Evolutionary conservation across 30 jellyfish, hydroid and myxozoan genomes (phyloP).

Genomic region (Aurelia sp.): DNA sequence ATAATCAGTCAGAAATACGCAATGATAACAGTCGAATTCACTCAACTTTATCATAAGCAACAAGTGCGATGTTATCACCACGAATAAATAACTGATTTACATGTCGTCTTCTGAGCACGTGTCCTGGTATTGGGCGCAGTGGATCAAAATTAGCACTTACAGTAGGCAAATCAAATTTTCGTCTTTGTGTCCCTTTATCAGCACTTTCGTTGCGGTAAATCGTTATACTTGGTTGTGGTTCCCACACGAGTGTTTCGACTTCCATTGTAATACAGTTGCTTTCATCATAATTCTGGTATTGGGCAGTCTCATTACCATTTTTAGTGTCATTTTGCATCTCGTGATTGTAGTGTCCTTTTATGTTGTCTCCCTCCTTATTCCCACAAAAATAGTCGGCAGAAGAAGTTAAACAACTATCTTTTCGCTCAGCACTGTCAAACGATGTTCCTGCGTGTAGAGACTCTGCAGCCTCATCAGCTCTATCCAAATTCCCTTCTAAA

Average conservation of each 20-base stretch:
- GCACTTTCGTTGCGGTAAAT: not conserved
- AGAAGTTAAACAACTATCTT: too few relatives aligned
- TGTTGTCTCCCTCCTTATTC: too few relatives aligned
- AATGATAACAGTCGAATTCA: not conserved
- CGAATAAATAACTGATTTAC: slow-evolving; percentile 88
- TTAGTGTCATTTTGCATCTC: not conserved
- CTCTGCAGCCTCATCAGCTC: too few relatives aligned
- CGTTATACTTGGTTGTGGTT: not conserved
- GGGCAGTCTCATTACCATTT: not conserved
- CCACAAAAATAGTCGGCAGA: too few relatives aligned
- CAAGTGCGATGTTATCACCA: slow-evolving; percentile 92
- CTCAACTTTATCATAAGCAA: slow-evolving; percentile 62
- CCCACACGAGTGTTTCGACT: too few relatives aligned
- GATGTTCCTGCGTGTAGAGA: too few relatives aligned
- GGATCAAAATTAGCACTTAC: slow-evolving; percentile 46
- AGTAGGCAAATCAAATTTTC: not conserved
- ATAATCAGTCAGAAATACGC: too few relatives aligned
- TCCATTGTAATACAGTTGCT: too few relatives aligned
- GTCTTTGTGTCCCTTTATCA: not conserved
- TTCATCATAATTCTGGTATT: too few relatives aligned
- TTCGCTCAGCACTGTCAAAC: too few relatives aligned
- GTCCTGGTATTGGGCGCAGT: slow-evolving; percentile 40
- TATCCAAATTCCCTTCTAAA: too few relatives aligned
- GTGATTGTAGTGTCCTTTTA: too few relatives aligned
- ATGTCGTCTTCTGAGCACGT: slow-evolving; percentile 68